Evolutionary conservation across 2,797 vertebrate species (phyloP), one percentile per base, ranked within the genome.

Genomic region (Taenioides sp.): DNA sequence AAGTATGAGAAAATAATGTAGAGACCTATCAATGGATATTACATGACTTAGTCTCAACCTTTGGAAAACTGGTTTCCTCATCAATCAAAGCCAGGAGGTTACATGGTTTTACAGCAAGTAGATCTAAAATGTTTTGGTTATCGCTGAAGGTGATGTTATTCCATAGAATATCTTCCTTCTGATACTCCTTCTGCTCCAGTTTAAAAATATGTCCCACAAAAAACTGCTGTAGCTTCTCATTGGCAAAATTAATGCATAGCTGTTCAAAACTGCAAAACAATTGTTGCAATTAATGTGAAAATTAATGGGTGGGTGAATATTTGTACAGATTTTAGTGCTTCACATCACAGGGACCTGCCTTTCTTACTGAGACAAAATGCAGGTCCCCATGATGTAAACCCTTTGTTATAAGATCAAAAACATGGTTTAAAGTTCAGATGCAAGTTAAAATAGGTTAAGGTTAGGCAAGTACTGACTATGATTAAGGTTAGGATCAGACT

Each of bases 181-280:
- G 72, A 79, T 98, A 99, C 80, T 98, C 97, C 59, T 96, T 91
- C 78, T 99, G 97, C 89, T 99, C 97, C 83, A 94, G 77, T 69
- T 95, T 95, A 92, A 99, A 98, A 84, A 99, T 88, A 2, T 98
- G 95, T 12, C 64, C 78, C 77, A 99, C 96, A 0, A 99, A 99
- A 89, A 98, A 97, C 89, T 99, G 97, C 90, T 99, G 98, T 72
- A 99, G 94, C 83, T 96, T 95, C 86, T 99, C 98, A 0, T 98
- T 99, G 80, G 97, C 97, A 7, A 96, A 95, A 77, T 99, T 99
- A 82, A 98, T 99, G 88, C 97, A 99, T 70, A 99, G 91, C 86
- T 99, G 97, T 89, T 99, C 97, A 23, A 99, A 99, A 88, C 97
- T 99, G 91, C 23, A 52, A 75, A 67, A 73, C 0, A 25, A 71